phyloP scores from a whole-genome alignment of 2,888 invertebrate species.

The Macaria notata region DNA sequence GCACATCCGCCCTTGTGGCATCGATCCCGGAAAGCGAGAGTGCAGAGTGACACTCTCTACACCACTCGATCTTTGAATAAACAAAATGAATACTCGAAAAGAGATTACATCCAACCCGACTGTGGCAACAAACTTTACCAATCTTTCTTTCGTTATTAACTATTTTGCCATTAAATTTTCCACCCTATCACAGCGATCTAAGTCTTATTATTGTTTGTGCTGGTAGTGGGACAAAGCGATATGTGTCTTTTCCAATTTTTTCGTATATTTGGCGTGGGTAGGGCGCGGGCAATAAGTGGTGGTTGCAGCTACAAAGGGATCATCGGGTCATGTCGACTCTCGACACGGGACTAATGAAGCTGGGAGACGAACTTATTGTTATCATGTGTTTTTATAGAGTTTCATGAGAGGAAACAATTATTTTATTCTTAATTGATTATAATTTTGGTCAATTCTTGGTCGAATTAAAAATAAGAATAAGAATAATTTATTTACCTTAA shows the following conservation, averaged over 20 bases:
- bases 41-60: conserved; percentile 25
- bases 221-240: conserved; percentile 20
- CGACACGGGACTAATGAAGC: background rate
- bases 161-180: conserved; percentile 15
- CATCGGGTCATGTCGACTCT: background rate
- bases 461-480: too few relatives aligned
- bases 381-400: too few relatives aligned
- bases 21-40: conserved; percentile 14
- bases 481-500: too few relatives aligned
- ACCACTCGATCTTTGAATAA: conserved; percentile 28
- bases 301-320: conserved; percentile 14
- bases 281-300: conserved; percentile 26
- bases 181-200: conserved; percentile 6
- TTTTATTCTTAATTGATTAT: too few relatives aligned
- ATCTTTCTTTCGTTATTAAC: conserved; percentile 51
- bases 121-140: conserved; percentile 58
- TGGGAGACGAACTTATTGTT: too few relatives aligned
- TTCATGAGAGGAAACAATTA: too few relatives aligned
- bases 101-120: conserved; percentile 55
- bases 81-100: conserved; percentile 54
- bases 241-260: conserved; percentile 31
- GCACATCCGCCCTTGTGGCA: background rate
- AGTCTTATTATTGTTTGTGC: conserved; percentile 2
- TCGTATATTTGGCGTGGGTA: conserved; percentile 28
- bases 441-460: too few relatives aligned